Evolutionary conservation across 1,140 invertebrate genomes (phyloP).

Genomic region (Drosophila lacertosa): DNA sequence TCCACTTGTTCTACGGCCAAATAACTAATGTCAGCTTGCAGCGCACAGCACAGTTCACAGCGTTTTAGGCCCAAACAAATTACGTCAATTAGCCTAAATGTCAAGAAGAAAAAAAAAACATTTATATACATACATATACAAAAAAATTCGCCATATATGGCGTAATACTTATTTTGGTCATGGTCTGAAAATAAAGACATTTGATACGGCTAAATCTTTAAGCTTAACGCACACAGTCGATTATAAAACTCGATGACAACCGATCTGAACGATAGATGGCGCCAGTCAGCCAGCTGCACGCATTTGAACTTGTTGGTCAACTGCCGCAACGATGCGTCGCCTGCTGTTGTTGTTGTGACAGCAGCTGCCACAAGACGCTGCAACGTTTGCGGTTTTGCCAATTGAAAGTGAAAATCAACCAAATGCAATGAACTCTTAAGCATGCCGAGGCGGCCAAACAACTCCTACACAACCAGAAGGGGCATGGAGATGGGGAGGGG

Average conservation of each 20-base stretch:
- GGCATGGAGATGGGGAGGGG: neutral
- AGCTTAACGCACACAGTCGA: conserved; percentile 12
- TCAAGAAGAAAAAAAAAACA: conserved; percentile 11
- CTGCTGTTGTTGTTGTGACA: conserved; percentile 28
- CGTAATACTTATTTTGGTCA: conserved; percentile 31
- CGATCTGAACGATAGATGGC: conserved; percentile 32
- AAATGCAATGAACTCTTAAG: conserved; percentile 52
- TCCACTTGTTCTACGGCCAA: conserved; percentile 9
- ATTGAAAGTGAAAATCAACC: conserved; percentile 50
- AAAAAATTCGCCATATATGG: conserved; percentile 19
- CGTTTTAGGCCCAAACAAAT: conserved; percentile 21
- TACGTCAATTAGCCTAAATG: conserved; percentile 42
- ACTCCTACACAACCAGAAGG: conserved; percentile 26
- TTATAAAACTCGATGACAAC: conserved; percentile 11
- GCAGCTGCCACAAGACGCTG: conserved; percentile 17
- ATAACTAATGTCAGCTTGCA: conserved; percentile 8
- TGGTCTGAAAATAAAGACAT: conserved; percentile 45
- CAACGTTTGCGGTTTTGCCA: conserved; percentile 44
- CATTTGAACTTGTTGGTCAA: conserved; percentile 34
- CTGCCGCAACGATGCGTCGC: no score
- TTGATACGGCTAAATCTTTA: conserved; percentile 31
- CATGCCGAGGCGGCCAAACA: conserved; percentile 36
- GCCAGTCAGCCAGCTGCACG: conserved; percentile 17
- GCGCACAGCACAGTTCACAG: neutral
- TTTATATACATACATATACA: neutral